Evolutionary conservation across 2,888 invertebrate species (phyloP), one percentile per base, ranked within the genome.

Genomic region (Pharmacophagus antenor): DNA sequence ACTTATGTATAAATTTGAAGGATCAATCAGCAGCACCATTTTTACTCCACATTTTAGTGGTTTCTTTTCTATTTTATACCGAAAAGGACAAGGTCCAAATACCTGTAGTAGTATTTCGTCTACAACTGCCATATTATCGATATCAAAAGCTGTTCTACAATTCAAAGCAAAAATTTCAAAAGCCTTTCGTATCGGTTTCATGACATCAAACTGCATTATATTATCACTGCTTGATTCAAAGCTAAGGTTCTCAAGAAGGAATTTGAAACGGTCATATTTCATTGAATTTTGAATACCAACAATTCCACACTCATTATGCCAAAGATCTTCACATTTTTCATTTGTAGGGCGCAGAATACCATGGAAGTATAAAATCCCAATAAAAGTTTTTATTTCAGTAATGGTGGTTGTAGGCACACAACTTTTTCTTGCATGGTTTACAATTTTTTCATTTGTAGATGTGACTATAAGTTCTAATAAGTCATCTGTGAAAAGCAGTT

Each of bases 151-250:
- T 61, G 78, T 80, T 70, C 87, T 80, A 65, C 90, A 88, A 70
- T 91, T 91, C 70, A 83, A 72, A 25, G 86, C 80, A 63, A 91
- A 91, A 61, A 85, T 85, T 69, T 91, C 88, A 63, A 91, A 86
- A 5, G 88, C 78, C 72, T 85, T 83, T 47, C 88, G 77, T 61
- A 89, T 85, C 10, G 84, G 81, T 66, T 79, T 85, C 82, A 91
- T 85, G 20, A 79, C 69, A 65, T 88, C 85, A 58, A 75, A 77
- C 60, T 80, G 78, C 58, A 82, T 76, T 52, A 82, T 73, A 61
- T 72, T 73, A 27, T 79, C 71, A 52, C 75, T 72, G 37, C 37
- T 56, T 75, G 67, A 41, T 55, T 85, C 84, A 71, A 89, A 91
- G 62, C 79, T 71, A 50, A 91, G 68, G 65, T 86, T 81, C 68